These are phyloP conservation scores for Aphelinus atriplicis DNA, from an alignment of 1,140 invertebrate genomes.

Conservation along the genomic window DNA sequence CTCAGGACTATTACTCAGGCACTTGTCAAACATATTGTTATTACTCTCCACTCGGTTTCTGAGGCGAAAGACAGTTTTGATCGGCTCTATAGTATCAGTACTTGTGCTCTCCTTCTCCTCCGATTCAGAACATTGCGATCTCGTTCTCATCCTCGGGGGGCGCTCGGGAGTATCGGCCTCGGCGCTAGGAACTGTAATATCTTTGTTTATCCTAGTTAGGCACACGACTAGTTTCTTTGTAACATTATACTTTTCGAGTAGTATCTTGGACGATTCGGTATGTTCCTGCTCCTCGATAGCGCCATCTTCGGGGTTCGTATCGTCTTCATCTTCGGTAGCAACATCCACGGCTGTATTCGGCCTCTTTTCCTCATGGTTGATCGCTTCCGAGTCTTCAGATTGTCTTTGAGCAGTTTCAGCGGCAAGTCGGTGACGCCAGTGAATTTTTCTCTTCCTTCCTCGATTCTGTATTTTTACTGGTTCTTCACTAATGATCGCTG, in stretches of 20 bases:
- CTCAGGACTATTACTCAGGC: too few species aligned
- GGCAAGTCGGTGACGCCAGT: too few species aligned
- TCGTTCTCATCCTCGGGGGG: background rate
- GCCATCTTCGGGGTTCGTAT: background rate
- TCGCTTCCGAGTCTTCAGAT: too few species aligned
- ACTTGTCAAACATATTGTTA: background rate
- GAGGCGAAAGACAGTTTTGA: background rate
- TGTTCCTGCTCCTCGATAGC: background rate
- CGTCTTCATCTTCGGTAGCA: background rate
- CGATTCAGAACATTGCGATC: too few species aligned
- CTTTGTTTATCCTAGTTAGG: constrained; percentile 32
- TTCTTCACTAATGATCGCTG: too few species aligned
- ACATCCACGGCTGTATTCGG: background rate
- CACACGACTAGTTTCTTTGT: constrained; percentile 35
- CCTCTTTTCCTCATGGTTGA: background rate
- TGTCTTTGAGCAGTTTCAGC: too few species aligned
- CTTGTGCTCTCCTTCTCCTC: too few species aligned
- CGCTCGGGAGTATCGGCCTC: background rate
- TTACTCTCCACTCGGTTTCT: constrained; percentile 16
- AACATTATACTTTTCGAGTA: constrained; percentile 15
- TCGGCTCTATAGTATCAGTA: background rate
- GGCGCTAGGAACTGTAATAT: constrained; percentile 4
- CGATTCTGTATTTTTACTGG: too few species aligned
- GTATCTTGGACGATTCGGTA: background rate
- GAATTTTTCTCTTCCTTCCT: too few species aligned